Conservation (phyloP, 35 echinoderm and acorn worm species). For the Ophiothrix spiculata region DNA sequence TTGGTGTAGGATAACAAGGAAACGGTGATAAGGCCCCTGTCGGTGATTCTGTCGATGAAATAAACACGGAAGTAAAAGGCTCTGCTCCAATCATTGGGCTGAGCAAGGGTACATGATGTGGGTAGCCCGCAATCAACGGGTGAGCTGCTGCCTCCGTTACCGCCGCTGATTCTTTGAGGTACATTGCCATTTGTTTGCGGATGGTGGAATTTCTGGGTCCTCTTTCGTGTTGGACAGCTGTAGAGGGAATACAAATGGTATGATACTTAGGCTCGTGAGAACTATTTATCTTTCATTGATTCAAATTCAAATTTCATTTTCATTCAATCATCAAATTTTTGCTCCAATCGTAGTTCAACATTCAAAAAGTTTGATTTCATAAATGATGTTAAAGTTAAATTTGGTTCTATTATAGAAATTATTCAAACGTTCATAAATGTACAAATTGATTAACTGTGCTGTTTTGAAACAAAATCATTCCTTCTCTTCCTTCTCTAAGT, state of each 20-base stretch:
- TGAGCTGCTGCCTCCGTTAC: conserved; percentile 48
- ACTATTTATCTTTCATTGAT: too few species aligned
- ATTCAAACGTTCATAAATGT: neutral
- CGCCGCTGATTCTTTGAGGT: conserved; percentile 77
- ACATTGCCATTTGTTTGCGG: conserved; percentile 97
- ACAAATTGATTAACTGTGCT: neutral
- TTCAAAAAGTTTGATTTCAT: too few species aligned
- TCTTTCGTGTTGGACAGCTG: conserved; percentile 97
- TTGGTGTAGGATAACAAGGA: conserved; percentile 36
- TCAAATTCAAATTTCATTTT: too few species aligned
- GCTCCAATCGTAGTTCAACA: neutral
- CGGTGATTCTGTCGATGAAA: neutral
- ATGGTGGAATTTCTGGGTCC: conserved; percentile 96
- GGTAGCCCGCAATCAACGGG: conserved; percentile 43
- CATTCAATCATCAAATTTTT: too few species aligned
- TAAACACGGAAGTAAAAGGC: neutral
- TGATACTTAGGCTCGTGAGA: too few species aligned
- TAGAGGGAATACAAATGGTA: too few species aligned
- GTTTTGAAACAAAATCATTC: neutral
- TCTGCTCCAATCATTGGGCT: conserved; percentile 18
- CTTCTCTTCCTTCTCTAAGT: too few species aligned
- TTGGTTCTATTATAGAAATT: too few species aligned
- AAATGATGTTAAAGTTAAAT: too few species aligned
- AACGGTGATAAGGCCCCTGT: neutral
- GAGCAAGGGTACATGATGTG: conserved; percentile 38